These are phyloP conservation scores for Gobiocypris rarus DNA, from an alignment of 2,113 vertebrate genomes.

Conservation along the genomic window DNA sequence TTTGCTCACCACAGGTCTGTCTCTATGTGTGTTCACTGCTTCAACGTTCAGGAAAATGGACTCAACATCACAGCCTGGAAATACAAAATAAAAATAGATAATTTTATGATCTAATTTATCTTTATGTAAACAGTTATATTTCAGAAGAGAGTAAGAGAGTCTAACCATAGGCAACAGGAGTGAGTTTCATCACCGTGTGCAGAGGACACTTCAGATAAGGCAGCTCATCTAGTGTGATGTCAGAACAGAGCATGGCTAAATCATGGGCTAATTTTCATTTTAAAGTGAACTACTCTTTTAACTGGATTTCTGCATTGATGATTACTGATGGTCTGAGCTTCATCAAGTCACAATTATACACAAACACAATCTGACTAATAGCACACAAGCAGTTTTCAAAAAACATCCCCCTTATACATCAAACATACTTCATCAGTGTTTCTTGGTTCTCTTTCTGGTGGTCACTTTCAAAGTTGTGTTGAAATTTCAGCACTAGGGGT, in stretches of 20 bases:
- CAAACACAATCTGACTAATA: neutral
- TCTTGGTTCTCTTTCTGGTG: no score
- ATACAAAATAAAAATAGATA: slow-evolving; percentile 1
- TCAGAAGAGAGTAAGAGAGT: slow-evolving; percentile 11
- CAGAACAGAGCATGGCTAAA: neutral
- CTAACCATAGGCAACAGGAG: slow-evolving; percentile 77
- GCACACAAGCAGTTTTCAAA: neutral
- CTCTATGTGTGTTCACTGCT: slow-evolving; percentile 89
- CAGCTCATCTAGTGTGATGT: slow-evolving; percentile 67
- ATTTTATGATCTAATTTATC: neutral
- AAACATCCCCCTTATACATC: no score
- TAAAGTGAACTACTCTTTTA: neutral
- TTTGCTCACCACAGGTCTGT: slow-evolving; percentile 80
- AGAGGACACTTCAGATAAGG: slow-evolving; percentile 79
- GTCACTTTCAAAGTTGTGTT: no score
- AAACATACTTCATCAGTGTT: no score
- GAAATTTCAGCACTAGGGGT: no score
- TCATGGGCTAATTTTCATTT: no score
- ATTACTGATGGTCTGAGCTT: neutral
- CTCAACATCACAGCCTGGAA: slow-evolving; percentile 87
- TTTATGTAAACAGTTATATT: neutral
- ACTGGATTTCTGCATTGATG: neutral
- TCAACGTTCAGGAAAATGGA: slow-evolving; percentile 88
- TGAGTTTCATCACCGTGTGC: slow-evolving; percentile 76
- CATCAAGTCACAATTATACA: neutral